Percentiles rank a stretch among this genome's conserved stretches.
Evolutionary conservation across 2,113 vertebrate genomes (phyloP).

Genomic region (Amazona vittata): DNA sequence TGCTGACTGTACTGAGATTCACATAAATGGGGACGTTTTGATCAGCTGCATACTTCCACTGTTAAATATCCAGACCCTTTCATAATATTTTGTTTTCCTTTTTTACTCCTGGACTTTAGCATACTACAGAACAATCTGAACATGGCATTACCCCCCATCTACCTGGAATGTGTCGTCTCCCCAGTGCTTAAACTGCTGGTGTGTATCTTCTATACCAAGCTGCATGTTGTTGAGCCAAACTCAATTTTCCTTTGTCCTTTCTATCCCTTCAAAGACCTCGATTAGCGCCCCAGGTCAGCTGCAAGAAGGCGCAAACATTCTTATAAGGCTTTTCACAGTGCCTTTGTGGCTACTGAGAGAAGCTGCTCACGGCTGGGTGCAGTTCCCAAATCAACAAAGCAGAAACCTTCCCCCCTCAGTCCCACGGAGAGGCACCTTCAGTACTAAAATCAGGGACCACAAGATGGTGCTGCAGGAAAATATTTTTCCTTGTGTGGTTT

Average conservation of each 20-base stretch:
- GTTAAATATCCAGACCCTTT: not conserved
- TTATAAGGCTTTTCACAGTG: not conserved
- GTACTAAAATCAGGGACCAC: conserved; percentile 12
- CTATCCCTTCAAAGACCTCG: not conserved
- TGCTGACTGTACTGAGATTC: not conserved
- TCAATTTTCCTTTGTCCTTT: not conserved
- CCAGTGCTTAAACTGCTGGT: not conserved
- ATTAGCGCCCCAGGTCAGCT: not conserved
- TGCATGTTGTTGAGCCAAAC: not conserved
- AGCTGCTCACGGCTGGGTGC: not conserved
- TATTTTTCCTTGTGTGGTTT: not conserved
- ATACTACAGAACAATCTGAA: not conserved
- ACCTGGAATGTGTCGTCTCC: not conserved
- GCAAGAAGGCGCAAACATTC: not conserved
- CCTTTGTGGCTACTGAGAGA: not conserved
- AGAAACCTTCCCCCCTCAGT: not conserved
- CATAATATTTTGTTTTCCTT: not conserved
- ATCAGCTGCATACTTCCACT: not conserved
- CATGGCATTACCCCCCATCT: not conserved
- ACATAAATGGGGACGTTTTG: not conserved
- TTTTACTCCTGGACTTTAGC: not conserved
- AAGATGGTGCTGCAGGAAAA: conserved; percentile 72
- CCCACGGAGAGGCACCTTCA: not conserved
- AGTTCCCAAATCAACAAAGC: not conserved
- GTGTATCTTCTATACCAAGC: not conserved